Evolutionary conservation across 2,797 vertebrate genomes (phyloP).

Genomic region (Gila robusta): DNA sequence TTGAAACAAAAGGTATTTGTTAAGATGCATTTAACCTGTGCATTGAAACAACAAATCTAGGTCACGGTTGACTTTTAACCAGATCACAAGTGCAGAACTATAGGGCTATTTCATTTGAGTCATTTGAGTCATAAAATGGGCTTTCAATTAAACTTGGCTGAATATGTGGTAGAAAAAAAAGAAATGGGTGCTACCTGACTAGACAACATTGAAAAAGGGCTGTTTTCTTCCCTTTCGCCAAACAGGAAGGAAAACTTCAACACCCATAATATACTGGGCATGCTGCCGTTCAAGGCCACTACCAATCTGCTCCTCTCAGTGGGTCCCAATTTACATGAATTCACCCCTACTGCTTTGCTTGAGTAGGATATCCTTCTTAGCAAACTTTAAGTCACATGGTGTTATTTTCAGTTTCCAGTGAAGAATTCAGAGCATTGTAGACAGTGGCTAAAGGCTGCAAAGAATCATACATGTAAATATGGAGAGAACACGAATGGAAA

Average conservation of each 20-base stretch:
- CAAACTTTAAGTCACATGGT: not conserved
- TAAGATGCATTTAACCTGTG: conserved; percentile 32
- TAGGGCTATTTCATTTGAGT: not conserved
- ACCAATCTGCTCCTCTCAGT: not conserved
- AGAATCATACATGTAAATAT: not conserved
- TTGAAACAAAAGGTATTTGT: conserved; percentile 50
- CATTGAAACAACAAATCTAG: conserved; percentile 20
- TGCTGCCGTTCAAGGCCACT: not conserved
- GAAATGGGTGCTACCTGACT: not conserved
- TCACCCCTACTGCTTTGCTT: not conserved
- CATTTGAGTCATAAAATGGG: not conserved
- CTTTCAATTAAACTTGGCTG: not conserved
- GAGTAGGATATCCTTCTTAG: not conserved
- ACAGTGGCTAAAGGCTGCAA: not conserved
- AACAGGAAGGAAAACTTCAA: not conserved
- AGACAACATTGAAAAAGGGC: not conserved
- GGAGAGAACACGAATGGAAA: not conserved
- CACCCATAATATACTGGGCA: not conserved
- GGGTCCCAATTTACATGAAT: not conserved
- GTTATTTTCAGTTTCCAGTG: not conserved
- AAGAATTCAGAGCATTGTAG: not conserved
- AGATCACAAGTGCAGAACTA: not conserved
- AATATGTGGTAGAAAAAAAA: not conserved
- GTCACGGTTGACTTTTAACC: not conserved
- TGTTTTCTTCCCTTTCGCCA: not conserved